Base-by-base conservation (phyloP, 2,113 vertebrate species). In the Dipodomys merriami region DNA sequence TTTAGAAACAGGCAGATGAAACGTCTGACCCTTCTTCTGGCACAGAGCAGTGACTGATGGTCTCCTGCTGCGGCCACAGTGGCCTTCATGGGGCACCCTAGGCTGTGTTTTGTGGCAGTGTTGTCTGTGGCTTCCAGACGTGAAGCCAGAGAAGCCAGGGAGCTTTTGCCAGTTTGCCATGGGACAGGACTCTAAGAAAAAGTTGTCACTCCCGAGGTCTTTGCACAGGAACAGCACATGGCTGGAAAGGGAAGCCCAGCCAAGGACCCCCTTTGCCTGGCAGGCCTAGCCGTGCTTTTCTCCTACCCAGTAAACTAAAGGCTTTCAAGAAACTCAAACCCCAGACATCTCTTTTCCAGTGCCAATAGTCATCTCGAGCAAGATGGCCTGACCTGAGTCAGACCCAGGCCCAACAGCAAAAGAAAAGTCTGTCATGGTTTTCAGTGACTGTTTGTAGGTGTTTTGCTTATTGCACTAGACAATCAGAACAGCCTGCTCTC, bases 21-120 rank as follows among this genome's bases (percentile, higher is more conserved):
- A 10, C 33, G 49, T 91, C 65, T 69, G 62, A 27, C 64, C 46
- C 16, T 27, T 12, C 29, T 33, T 18, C 20, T n/a, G 20, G 20
- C 0, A 2, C 5, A 57, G 71, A 2, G 3, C 57, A 16, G 18
- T 39, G 11, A 15, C 49, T 0, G 20, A 62, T 33, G 30, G 1
- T 6, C 23, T 62, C 5, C 29, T 73, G 23, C 29, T 77, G 67
- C 2, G 25, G 25, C 19, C 30, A 30, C n/a, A 60, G 25, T 2
- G n/a, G 67, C 9, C 7, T 60, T 71, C 76, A 27, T 29, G 33
- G 2, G 1, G 4, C 2, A 9, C 83, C 23, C 1, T 29, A 39
- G n/a, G 16, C 15, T 19, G 18, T 62, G 67, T 49, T 29, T 22
- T 69, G 7, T 57, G 25, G 46, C 23, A 12, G 2, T 5, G 64